A percentile compares a stretch with the other conserved stretches of the same genome.
Evolutionary conservation across 2,113 vertebrate species (phyloP).

Genomic region (Sander lucioperca): DNA sequence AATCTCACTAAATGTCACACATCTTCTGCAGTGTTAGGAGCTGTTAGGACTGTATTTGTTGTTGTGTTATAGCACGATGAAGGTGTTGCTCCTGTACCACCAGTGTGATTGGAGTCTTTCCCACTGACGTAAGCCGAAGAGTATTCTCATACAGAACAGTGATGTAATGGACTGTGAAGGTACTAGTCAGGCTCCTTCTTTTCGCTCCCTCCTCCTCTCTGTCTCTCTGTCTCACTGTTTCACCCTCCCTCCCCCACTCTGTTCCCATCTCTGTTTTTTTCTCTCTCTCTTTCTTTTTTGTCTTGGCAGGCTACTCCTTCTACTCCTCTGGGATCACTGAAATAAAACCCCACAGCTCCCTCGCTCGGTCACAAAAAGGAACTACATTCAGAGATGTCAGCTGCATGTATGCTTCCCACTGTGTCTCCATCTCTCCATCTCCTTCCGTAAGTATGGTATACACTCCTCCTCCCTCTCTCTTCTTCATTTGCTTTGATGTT

Average conservation of each 20-base stretch:
- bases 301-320: slow-evolving; percentile 69
- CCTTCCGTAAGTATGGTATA: neutral
- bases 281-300: slow-evolving; percentile 44
- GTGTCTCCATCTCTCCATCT: slow-evolving; percentile 2
- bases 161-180: slow-evolving; percentile 81
- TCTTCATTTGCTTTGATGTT: slow-evolving; percentile 9
- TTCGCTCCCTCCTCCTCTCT: slow-evolving; percentile 59
- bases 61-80: slow-evolving; percentile 60
- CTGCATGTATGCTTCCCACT: neutral
- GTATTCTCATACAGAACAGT: slow-evolving; percentile 72
- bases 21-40: slow-evolving; percentile 28
- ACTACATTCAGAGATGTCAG: slow-evolving; percentile 33
- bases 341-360: slow-evolving; percentile 79
- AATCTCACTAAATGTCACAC: slow-evolving; percentile 21
- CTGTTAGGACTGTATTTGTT: slow-evolving; percentile 53
- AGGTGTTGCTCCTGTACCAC: slow-evolving; percentile 69
- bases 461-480: slow-evolving; percentile 1
- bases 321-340: slow-evolving; percentile 71
- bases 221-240: slow-evolving; percentile 54
- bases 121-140: slow-evolving; percentile 74
- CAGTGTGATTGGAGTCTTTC: slow-evolving; percentile 72
- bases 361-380: slow-evolving; percentile 51
- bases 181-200: slow-evolving; percentile 70
- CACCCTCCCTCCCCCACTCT: slow-evolving; percentile 51
- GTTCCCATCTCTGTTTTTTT: slow-evolving; percentile 52